Conservation (phyloP, 2,113 vertebrate species). For the Euleptes europaea region DNA sequence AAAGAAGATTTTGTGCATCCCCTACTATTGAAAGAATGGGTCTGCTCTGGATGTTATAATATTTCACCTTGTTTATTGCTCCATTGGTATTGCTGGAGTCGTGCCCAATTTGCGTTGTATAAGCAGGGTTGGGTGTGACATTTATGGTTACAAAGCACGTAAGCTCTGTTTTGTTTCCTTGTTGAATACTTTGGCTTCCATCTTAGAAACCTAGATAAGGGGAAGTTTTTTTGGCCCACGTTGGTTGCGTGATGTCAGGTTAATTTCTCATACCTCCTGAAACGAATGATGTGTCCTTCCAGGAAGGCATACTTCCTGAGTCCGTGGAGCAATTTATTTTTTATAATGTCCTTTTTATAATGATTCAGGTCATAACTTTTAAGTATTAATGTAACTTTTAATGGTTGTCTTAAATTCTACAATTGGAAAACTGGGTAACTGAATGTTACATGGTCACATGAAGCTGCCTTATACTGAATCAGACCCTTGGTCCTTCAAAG, state of each 20-base stretch:
- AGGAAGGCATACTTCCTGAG: neutral
- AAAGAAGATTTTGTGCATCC: slow-evolving; percentile 28
- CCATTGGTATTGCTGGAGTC: slow-evolving; percentile 24
- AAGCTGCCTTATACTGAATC: too few relatives aligned
- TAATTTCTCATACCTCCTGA: neutral
- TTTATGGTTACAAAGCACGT: slow-evolving; percentile 11
- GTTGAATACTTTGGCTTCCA: neutral
- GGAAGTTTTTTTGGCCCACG: slow-evolving; percentile 1
- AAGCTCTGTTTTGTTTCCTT: neutral
- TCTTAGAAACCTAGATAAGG: neutral
- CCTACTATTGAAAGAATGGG: slow-evolving; percentile 40
- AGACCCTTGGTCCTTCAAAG: too few relatives aligned
- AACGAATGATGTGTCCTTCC: slow-evolving; percentile 2
- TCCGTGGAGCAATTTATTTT: neutral
- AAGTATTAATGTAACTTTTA: slow-evolving; percentile 14
- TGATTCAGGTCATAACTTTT: neutral
- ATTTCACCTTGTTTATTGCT: slow-evolving; percentile 31
- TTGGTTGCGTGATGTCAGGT: neutral
- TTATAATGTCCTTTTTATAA: neutral
- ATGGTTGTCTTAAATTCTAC: neutral
- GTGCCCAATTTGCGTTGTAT: neutral
- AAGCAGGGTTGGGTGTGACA: neutral
- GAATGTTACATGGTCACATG: too few relatives aligned
- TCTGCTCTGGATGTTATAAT: slow-evolving; percentile 36
- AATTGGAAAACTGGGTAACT: neutral